These are phyloP conservation scores for Herpetotheres cachinnans DNA, from an alignment of 2,113 vertebrate species.

Conservation along the genomic window DNA sequence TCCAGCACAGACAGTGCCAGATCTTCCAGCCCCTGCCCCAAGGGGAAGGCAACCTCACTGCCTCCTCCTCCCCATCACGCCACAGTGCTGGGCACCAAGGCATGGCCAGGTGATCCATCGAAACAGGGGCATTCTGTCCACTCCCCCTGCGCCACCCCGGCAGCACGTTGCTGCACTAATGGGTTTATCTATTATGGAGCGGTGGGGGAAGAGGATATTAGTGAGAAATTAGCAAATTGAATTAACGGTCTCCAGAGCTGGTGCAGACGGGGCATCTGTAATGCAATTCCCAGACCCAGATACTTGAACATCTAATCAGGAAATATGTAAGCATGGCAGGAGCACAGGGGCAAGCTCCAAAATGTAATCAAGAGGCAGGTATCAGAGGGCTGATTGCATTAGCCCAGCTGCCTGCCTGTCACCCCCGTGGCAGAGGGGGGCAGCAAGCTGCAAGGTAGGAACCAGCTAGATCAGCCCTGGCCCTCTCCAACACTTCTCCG, in stretches of 20 bases:
- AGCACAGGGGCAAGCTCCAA: background rate
- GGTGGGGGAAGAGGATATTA: background rate
- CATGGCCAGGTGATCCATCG: background rate
- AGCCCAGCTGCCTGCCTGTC: background rate
- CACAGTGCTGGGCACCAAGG: fast-evolving
- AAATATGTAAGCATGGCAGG: background rate
- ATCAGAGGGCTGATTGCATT: background rate
- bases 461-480: background rate
- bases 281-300: constrained; percentile 51
- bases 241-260: constrained; percentile 32
- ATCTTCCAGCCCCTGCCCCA: background rate
- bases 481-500: background rate
- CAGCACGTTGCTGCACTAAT: background rate
- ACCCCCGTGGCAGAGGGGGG: background rate
- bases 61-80: background rate
- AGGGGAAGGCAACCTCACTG: background rate
- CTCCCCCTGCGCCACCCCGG: background rate
- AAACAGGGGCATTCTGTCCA: fast-evolving
- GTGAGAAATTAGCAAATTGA: constrained; percentile 44
- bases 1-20: fast-evolving
- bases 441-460: background rate
- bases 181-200: background rate
- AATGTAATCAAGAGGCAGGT: background rate
- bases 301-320: constrained; percentile 19
- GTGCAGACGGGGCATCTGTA: background rate